A percentile compares a stretch with the other conserved stretches of the same genome.
phyloP scores from a whole-genome alignment of 2,888 invertebrate species.

The Rhagonycha lutea region DNA sequence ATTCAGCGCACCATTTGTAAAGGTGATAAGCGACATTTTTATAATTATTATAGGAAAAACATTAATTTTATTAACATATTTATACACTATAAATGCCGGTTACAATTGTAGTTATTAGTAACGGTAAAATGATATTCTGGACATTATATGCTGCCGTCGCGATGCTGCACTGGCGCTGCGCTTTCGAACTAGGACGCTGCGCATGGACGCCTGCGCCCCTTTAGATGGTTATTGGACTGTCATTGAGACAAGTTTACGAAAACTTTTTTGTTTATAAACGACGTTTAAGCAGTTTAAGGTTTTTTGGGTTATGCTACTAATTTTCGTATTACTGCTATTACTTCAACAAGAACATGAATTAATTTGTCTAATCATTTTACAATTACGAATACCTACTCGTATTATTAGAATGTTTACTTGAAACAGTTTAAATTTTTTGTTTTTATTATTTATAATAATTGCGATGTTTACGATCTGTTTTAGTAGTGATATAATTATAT shows the following conservation, averaged over 20 bases:
- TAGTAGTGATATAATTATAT: neutral
- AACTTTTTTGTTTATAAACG: constrained; percentile 16
- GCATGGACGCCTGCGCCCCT: constrained; percentile 24
- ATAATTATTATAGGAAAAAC: neutral
- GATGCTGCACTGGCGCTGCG: constrained; percentile 49
- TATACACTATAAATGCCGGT: constrained; percentile 9
- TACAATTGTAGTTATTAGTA: constrained; percentile 34
- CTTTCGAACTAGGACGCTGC: constrained; percentile 29
- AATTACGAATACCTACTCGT: neutral
- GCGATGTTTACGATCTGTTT: neutral
- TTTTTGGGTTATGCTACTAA: constrained; percentile 16
- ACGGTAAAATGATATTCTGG: constrained; percentile 38
- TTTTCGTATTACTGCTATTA: neutral
- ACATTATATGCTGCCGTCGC: constrained; percentile 43
- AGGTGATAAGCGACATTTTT: neutral
- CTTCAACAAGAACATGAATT: neutral
- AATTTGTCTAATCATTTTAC: neutral
- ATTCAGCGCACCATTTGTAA: neutral
- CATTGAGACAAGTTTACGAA: constrained; percentile 19
- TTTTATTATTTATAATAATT: neutral
- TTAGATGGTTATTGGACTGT: neutral
- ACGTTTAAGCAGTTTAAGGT: constrained; percentile 15
- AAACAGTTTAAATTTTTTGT: neutral
- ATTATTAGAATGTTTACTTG: neutral
- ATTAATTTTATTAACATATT: neutral